Percentiles rank a stretch among this genome's conserved stretches.
phyloP scores from a whole-genome alignment of 2,797 vertebrate species.

The Acrocephalus scirpaceus region DNA sequence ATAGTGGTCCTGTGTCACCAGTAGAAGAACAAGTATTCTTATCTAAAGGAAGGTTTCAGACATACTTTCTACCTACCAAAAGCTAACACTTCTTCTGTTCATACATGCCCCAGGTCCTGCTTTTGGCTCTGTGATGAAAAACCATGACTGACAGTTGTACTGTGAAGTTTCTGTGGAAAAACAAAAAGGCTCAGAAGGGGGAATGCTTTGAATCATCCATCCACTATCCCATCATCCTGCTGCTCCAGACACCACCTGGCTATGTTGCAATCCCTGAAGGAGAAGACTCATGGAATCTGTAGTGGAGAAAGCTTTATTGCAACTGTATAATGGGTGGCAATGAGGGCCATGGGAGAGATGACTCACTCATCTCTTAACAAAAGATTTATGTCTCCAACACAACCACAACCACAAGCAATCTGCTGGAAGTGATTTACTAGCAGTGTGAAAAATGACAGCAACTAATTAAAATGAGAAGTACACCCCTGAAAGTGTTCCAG shows the following conservation, averaged over 20 bases:
- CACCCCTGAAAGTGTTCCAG: neutral
- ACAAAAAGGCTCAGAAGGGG: neutral
- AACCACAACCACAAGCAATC: neutral
- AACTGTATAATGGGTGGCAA: neutral
- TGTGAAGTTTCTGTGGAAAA: neutral
- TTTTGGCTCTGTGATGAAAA: neutral
- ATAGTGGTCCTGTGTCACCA: neutral
- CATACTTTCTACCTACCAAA: neutral
- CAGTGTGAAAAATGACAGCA: neutral
- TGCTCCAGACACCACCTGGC: neutral
- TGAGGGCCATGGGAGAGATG: neutral
- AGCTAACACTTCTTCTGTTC: neutral
- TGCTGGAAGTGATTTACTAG: neutral
- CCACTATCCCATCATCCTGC: neutral
- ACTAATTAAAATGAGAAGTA: neutral
- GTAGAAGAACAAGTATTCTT: neutral
- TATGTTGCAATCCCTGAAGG: neutral
- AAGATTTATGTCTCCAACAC: neutral
- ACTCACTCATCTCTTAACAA: neutral
- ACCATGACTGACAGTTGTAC: rapidly evolving
- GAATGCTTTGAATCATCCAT: neutral
- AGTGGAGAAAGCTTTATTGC: neutral
- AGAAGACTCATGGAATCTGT: neutral
- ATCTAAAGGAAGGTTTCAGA: neutral
- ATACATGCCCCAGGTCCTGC: too few species aligned